These are phyloP conservation scores for Centrocercus urophasianus DNA, from an alignment of 2,113 vertebrate species.

Conservation along the genomic window DNA sequence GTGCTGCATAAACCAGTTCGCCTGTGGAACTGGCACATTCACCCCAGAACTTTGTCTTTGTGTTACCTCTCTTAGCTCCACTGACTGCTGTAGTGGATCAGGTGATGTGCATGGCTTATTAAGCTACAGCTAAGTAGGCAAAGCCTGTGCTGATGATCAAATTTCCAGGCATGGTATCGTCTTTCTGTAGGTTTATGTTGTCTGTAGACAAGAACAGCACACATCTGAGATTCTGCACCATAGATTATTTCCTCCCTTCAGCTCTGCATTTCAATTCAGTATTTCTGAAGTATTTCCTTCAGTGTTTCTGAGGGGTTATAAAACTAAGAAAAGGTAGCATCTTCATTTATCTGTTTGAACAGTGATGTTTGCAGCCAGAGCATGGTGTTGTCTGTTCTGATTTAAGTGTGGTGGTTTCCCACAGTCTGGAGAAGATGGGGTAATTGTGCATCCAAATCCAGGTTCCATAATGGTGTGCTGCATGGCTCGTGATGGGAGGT, in stretches of 20 bases:
- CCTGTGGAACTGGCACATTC: background rate
- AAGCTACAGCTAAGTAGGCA: background rate
- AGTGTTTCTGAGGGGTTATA: background rate
- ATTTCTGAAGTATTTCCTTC: background rate
- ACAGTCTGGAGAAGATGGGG: background rate
- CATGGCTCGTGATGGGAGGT: background rate
- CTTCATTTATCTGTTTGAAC: background rate
- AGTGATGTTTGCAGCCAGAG: background rate
- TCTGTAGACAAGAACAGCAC: background rate
- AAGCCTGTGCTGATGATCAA: background rate
- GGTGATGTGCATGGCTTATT: background rate
- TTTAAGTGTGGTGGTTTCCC: background rate
- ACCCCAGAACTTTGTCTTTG: background rate
- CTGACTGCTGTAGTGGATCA: background rate
- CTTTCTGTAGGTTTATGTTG: background rate
- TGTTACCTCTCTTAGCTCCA: background rate
- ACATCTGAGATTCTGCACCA: background rate
- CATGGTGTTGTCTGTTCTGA: background rate
- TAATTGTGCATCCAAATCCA: background rate
- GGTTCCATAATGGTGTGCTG: background rate
- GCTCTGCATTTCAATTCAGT: background rate
- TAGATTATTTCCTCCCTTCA: background rate
- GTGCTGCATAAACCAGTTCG: conserved; percentile 27
- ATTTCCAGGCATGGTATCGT: background rate
- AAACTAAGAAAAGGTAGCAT: background rate